A percentile compares a stretch with the other conserved stretches of the same genome.
These are phyloP conservation scores for Carduelis carduelis DNA, from an alignment of 2,797 vertebrate species.

Conservation along the genomic window DNA sequence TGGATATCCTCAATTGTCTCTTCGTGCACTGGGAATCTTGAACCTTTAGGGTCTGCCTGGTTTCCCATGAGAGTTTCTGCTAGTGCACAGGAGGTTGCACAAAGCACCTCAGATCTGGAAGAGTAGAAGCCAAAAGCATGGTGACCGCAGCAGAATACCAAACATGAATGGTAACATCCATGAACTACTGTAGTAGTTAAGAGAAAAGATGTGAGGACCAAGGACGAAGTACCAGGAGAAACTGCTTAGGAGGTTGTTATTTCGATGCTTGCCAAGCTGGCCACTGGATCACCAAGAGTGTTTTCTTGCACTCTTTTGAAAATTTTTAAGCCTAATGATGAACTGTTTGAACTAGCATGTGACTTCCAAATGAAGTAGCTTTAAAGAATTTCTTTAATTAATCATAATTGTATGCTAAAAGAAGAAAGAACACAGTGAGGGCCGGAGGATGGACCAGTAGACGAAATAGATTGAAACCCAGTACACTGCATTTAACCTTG, in stretches of 20 bases:
- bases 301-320: not conserved
- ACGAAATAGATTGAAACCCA: not conserved
- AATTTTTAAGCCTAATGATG: not conserved
- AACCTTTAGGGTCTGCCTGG: not conserved
- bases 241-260: not conserved
- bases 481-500: not conserved
- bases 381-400: not conserved
- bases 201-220: not conserved
- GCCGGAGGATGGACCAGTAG: not conserved
- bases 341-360: not conserved
- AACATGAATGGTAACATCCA: not conserved
- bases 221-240: not conserved
- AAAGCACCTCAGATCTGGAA: not conserved
- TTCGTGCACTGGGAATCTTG: not conserved
- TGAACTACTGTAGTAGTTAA: not conserved
- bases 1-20: not conserved
- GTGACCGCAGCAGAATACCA: not conserved
- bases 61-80: not conserved
- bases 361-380: not conserved
- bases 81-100: not conserved
- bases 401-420: not conserved
- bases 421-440: not conserved
- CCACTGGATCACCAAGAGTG: not conserved
- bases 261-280: not conserved
- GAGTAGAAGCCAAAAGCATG: not conserved